Evolutionary conservation across 2,797 vertebrate species (phyloP), one percentile per base, ranked within the genome.

Genomic region (Numenius phaeopus): DNA sequence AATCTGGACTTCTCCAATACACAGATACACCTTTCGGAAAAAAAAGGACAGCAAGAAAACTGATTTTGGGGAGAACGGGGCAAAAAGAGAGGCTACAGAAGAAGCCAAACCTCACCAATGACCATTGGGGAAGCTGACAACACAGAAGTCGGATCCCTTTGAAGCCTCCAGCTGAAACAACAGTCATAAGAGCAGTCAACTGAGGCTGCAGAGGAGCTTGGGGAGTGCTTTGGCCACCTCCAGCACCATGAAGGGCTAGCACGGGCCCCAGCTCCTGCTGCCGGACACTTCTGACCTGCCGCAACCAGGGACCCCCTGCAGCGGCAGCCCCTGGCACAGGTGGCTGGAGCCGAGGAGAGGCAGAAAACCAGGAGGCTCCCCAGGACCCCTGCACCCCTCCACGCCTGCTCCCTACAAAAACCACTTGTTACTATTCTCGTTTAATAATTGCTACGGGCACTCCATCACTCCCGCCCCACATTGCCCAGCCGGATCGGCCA

Each of bases 231-330:
- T 34, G 62, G 44, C 42, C 61, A 50, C 52, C n/a, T 57, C 21
- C 44, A 30, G 59, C 24, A 42, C 64, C 23, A n/a, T 0, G 5
- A 44, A 42, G 47, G 29, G 23, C 17, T 47, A 42, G 58, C 17
- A 54, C 1, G 1, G 21, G 11, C 10, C 11, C 37, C 3, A 1
- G 23, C 16, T 52, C n/a, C 39, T 0, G 2, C 34, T 84, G 44
- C n/a, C 0, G 0, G 14, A 24, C 17, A 9, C 57, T 71, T 71
- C 52, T 0, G 0, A 59, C 14, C 19, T 1, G 2, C 23, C 0
- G 2, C 71, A 52, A 9, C 26, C 1, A 1, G 42, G 73, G 26
- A 59, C 18, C 39, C 59, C 44, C 3, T 10, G 65, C 44, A 67
- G 32, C 75, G 50, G 21, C 65, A 54, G 55, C 70, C 23, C 34